Evolutionary conservation across 2,797 vertebrate genomes (phyloP), one percentile per base, ranked within the genome.

Genomic region (Myotis findleyi): DNA sequence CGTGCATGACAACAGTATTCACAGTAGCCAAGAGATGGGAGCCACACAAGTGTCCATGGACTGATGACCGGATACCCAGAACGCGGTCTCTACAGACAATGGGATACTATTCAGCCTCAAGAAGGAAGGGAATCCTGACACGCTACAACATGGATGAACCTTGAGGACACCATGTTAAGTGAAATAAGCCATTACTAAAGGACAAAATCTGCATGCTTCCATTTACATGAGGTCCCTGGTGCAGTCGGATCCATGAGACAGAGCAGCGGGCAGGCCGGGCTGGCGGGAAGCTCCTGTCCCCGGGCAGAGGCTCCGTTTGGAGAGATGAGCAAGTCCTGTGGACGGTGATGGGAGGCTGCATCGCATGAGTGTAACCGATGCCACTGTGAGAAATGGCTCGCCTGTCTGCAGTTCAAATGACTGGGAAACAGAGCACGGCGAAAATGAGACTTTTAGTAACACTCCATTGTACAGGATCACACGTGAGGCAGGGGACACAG

Each of bases 81-180:
- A 73, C 4, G 53, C 11, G 21, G n/a, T 10, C 62, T 4, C 25
- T 11, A 4, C 21, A 27, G 2, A 25, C 21, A 6, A 10, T 6
- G 4, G n/a, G 23, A 21, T 8, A 2, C 7, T 20, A 16, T n/a
- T n/a, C 1, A 11, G 41, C 17, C 49, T 21, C 7, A 23, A 27
- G n/a, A 49, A 51, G 38, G n/a, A 41, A 38, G 71, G 9, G 20
- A 53, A 59, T 5, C 6, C 51, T 33, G 21, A 49, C 72, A 68
- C 1, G 2, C 6, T 23, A 9, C 5, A 25, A 1, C n/a, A 6
- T 0, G 5, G 21, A 5, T 17, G 13, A 17, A 3, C 73, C 64
- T 5, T 18, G 27, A 72, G 18, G 27, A 85, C 13, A 14, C 1
- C 9, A 9, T 2, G 10, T 18, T n/a, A 2, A 25, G 30, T 23